Evolutionary conservation across 2,888 invertebrate genomes (phyloP), one percentile per base, ranked within the genome.

Genomic region (Pinctada fucata): DNA sequence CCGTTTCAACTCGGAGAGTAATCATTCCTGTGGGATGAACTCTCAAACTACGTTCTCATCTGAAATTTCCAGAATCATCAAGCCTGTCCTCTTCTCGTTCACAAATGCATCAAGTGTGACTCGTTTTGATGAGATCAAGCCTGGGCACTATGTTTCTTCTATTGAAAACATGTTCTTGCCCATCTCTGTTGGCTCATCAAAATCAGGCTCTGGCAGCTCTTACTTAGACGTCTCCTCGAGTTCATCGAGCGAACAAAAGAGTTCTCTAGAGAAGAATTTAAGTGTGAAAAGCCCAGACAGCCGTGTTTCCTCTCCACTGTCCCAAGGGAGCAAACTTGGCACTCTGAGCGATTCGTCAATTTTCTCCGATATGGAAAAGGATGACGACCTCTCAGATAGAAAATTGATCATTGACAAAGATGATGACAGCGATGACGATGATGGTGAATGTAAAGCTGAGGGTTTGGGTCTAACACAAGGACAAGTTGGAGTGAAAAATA

Each of bases 391-490:
- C 16, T 64, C 16, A 64, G 64, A 64, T 31, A 31, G 31, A 31
- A 31, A 31, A 31, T 31, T 31, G 31, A 31, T 31, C 31, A 31
- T 31, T 31, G 31, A 31, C 31, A 31, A 47, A 10, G 48, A 10
- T 49, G 64, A 58, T 72, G 8, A 4, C 16, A 16, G 8, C 8
- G 58, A 45, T 31, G 31, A 58, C 58, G 67, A 69, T 45, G n/a
- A 52, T 58, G 16, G 2, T 45, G 45, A 16, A 2, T 76, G 78
- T 65, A 75, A 13, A 45, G 79, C 84, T 0, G 84, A 83, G 6
- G 92, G 92, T 3, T 81, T 87, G 0, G 91, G 91, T 2, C 82
- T 91, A 10, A 82, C 84, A 10, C 86, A 84, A 74, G 92, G 92
- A n/a, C 83, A 87, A 16, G 91, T 92, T 2, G 89, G 89, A 2